Evolutionary conservation across 2,797 vertebrate genomes (phyloP).

Genomic region (Siniperca obscura): DNA sequence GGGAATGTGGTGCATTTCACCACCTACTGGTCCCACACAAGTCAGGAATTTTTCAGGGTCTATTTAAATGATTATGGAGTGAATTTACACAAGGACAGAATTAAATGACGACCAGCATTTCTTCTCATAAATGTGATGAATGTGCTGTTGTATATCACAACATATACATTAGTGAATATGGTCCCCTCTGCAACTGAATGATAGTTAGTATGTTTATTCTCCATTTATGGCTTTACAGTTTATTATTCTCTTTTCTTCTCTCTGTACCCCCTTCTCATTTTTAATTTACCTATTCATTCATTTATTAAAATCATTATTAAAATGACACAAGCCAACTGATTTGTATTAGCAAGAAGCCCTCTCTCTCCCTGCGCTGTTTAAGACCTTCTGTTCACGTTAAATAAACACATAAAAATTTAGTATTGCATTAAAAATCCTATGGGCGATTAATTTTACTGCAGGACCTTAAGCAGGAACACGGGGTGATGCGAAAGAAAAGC

Average conservation of each 20-base stretch:
- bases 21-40: neutral
- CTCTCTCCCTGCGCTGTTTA: slow-evolving; percentile 85
- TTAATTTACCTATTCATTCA: slow-evolving; percentile 94
- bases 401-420: slow-evolving; percentile 99
- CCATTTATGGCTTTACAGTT: slow-evolving; percentile 91
- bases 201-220: slow-evolving; percentile 94
- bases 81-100: slow-evolving; percentile 71
- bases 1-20: neutral
- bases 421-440: slow-evolving; percentile 98
- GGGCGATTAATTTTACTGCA: slow-evolving; percentile 99
- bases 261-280: slow-evolving; percentile 57
- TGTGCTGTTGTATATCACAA: slow-evolving; percentile 65
- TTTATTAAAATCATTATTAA: slow-evolving; percentile 99
- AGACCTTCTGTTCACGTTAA: slow-evolving; percentile 92
- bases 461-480: slow-evolving; percentile 96
- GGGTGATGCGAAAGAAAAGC: slow-evolving; percentile 91
- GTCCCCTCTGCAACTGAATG: slow-evolving; percentile 93
- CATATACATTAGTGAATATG: slow-evolving; percentile 88
- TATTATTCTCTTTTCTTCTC: slow-evolving; percentile 87
- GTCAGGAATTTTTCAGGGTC: slow-evolving; percentile 53
- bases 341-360: slow-evolving; percentile 86
- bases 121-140: slow-evolving; percentile 74
- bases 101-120: slow-evolving; percentile 69
- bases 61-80: slow-evolving; percentile 67
- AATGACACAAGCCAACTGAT: slow-evolving; percentile 96